Evolutionary conservation across 2,888 invertebrate species (phyloP).

Genomic region (Aleiodes testaceus): DNA sequence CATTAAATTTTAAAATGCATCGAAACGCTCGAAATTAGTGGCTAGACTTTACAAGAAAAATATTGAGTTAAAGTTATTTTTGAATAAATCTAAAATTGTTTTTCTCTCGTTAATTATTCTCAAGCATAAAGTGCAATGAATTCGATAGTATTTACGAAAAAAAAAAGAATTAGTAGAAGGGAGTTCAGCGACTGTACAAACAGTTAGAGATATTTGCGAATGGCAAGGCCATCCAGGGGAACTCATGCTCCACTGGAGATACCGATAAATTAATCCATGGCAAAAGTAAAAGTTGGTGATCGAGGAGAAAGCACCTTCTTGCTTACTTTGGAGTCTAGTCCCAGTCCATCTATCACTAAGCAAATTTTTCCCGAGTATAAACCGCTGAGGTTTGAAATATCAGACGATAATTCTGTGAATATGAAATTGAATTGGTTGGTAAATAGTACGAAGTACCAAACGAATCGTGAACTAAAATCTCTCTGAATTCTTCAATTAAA

Average conservation of each 20-base stretch:
- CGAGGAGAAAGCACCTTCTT: conserved; percentile 65
- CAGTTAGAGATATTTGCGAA: not conserved
- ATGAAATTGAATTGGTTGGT: no score
- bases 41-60: no score
- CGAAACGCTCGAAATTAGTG: no score
- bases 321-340: conserved; percentile 37
- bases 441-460: no score
- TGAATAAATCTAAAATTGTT: not conserved
- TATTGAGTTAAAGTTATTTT: no score
- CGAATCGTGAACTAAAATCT: no score
- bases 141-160: not conserved
- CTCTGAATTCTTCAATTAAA: no score
- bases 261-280: conserved; percentile 63
- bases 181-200: not conserved
- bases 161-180: conserved; percentile 3
- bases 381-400: not conserved
- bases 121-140: no score
- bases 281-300: conserved; percentile 71
- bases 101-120: not conserved
- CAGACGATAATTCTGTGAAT: no score
- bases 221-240: conserved; percentile 33
- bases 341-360: conserved; percentile 2
- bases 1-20: no score
- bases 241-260: conserved; percentile 48
- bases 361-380: not conserved